phyloP scores from a whole-genome alignment of 2,113 vertebrate species.

The Cyprinodon variegatus region DNA sequence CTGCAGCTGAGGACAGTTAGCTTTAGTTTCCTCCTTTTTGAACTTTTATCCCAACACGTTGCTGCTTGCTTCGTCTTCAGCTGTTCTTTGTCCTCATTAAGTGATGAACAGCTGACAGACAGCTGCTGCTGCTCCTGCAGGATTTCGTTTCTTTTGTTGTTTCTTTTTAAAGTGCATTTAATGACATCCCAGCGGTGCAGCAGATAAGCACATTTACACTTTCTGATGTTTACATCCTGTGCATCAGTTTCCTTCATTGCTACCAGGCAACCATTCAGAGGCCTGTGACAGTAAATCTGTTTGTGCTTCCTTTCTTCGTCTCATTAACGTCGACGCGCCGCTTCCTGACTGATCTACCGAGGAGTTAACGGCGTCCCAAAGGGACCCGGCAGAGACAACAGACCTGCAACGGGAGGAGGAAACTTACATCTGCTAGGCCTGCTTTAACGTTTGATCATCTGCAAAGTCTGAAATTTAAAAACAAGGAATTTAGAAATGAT shows the following conservation, averaged over 20 bases:
- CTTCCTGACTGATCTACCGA: constrained; percentile 15
- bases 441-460: not conserved
- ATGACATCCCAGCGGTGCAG: constrained; percentile 33
- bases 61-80: not conserved
- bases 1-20: too few species aligned
- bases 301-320: not conserved
- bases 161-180: constrained; percentile 3
- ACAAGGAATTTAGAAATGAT: too few species aligned
- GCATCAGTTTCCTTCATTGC: not conserved
- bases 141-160: not conserved
- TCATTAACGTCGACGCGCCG: not conserved
- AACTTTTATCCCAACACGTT: not conserved
- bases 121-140: not conserved
- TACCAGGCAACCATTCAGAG: constrained; percentile 25
- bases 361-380: not conserved
- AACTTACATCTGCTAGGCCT: not conserved
- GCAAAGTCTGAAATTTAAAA: too few species aligned
- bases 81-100: not conserved
- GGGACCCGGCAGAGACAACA: not conserved
- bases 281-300: constrained; percentile 18
- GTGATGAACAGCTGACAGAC: not conserved
- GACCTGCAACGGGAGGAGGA: not conserved
- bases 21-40: not conserved
- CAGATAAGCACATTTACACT: constrained; percentile 16
- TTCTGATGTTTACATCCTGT: constrained; percentile 11